Evolutionary conservation across 2,113 vertebrate genomes (phyloP).

Genomic region (Chaetorhynchus papuensis): DNA sequence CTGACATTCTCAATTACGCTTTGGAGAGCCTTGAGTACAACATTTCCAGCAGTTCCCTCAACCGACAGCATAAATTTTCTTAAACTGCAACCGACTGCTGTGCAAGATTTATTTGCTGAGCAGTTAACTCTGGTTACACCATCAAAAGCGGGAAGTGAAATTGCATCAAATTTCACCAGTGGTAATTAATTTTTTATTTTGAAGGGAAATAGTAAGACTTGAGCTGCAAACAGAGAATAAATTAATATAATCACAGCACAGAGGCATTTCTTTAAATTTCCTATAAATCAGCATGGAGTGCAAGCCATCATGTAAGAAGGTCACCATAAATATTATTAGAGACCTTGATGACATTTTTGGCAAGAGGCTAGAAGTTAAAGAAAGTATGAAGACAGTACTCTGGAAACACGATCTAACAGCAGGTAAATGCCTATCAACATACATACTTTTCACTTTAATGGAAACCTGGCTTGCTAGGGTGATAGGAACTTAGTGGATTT

Average conservation of each 20-base stretch:
- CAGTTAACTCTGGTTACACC: constrained; percentile 31
- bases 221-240: not conserved
- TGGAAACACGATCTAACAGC: not conserved
- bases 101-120: constrained; percentile 56
- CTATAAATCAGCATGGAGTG: not conserved
- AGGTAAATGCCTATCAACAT: not conserved
- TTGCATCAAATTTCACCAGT: not conserved
- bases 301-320: not conserved
- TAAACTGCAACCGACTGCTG: constrained; percentile 33
- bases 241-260: not conserved
- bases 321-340: not conserved
- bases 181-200: constrained; percentile 34
- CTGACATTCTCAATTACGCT: constrained; percentile 67
- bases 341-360: not conserved
- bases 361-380: not conserved
- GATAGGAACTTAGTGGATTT: not conserved
- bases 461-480: not conserved
- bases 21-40: constrained; percentile 55
- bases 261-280: not conserved
- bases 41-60: constrained; percentile 43
- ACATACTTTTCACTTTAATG: not conserved
- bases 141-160: not conserved
- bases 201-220: not conserved
- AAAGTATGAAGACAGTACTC: not conserved
- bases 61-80: constrained; percentile 57